phyloP scores from a whole-genome alignment of 2,113 vertebrate genomes.

The Beaufortia kweichowensis region DNA sequence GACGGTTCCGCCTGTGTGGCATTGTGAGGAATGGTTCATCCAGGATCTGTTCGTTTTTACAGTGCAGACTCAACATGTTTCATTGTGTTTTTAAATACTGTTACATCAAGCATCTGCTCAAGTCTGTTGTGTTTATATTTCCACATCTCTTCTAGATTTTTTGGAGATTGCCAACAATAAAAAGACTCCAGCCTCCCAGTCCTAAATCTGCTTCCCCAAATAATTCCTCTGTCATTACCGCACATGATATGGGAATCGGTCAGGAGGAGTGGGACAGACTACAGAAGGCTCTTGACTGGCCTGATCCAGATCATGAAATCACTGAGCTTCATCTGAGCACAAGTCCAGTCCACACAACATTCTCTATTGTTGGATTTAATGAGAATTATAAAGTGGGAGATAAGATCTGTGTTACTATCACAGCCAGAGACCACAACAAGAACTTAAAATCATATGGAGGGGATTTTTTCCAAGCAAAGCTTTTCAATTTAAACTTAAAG shows the following conservation, averaged over 20 bases:
- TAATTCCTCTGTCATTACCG: not conserved
- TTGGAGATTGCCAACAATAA: too few relatives aligned
- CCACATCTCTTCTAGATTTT: too few relatives aligned
- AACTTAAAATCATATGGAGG: not conserved
- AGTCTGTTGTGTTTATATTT: too few relatives aligned
- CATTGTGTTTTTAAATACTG: too few relatives aligned
- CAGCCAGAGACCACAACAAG: not conserved
- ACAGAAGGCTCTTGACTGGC: conserved; percentile 11
- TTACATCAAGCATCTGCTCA: too few relatives aligned
- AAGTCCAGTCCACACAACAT: conserved; percentile 11
- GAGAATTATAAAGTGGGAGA: not conserved
- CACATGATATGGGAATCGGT: not conserved
- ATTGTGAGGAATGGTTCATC: too few relatives aligned
- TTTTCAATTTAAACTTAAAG: not conserved
- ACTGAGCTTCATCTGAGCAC: not conserved
- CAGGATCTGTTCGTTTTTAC: too few relatives aligned
- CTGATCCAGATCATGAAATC: not conserved
- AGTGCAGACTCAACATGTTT: too few relatives aligned
- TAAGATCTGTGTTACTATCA: not conserved
- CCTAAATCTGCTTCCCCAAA: not conserved
- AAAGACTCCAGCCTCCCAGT: not conserved
- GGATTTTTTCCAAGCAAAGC: not conserved
- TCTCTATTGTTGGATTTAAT: not conserved
- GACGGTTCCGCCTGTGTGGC: too few relatives aligned
- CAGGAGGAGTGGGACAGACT: conserved; percentile 10